Evolutionary conservation across 2,888 invertebrate genomes (phyloP).

Genomic region (Pseudococcus viburni): DNA sequence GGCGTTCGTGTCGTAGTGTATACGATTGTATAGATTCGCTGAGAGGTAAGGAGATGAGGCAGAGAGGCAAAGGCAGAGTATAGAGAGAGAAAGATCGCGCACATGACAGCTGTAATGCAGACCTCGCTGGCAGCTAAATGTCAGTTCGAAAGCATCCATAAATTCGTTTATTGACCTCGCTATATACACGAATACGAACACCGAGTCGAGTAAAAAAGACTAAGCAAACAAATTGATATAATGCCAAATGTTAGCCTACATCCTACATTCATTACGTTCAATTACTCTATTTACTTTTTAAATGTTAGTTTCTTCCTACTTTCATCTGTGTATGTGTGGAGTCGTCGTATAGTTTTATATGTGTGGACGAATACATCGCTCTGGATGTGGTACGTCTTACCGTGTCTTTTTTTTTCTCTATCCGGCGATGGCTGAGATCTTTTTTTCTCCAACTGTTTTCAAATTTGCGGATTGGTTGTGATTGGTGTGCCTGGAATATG

Average conservation of each 20-base stretch:
- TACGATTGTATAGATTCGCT: neutral
- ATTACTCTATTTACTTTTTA: slow-evolving; percentile 64
- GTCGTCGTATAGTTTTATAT: neutral
- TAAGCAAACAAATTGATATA: slow-evolving; percentile 65
- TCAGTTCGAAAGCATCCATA: slow-evolving; percentile 63
- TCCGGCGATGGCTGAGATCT: too few relatives aligned
- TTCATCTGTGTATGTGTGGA: neutral
- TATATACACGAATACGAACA: neutral
- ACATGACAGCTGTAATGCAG: slow-evolving; percentile 47
- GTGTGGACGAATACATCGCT: too few relatives aligned
- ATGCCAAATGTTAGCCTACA: slow-evolving; percentile 67
- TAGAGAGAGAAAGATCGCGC: slow-evolving; percentile 15
- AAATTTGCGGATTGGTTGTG: too few relatives aligned
- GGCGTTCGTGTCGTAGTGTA: neutral
- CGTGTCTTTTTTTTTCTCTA: too few relatives aligned
- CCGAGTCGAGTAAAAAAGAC: slow-evolving; percentile 64
- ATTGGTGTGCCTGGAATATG: too few relatives aligned
- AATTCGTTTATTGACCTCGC: slow-evolving; percentile 66
- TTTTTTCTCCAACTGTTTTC: too few relatives aligned
- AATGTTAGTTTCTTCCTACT: slow-evolving; percentile 49
- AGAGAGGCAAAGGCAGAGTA: neutral
- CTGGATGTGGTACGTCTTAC: too few relatives aligned
- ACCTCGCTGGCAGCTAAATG: slow-evolving; percentile 53
- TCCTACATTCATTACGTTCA: slow-evolving; percentile 66
- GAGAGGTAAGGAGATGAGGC: neutral